Conservation (phyloP, 2,888 invertebrate species). For the Vesta saturnalis region DNA sequence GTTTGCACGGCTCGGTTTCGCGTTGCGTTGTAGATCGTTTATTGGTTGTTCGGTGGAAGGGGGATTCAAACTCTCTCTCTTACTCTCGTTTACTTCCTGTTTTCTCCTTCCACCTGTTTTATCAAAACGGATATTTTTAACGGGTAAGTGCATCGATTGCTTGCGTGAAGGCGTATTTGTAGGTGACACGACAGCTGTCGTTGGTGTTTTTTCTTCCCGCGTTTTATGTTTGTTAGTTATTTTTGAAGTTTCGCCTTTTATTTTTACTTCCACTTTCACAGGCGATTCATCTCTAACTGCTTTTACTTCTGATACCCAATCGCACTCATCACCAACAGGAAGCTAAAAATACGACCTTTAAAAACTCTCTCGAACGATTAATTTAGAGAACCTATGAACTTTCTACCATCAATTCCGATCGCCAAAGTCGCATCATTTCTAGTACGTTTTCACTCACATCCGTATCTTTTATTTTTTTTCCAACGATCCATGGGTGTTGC, state of each 20-base stretch:
- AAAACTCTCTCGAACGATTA: not conserved
- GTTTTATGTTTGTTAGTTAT: not conserved
- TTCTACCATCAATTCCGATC: constrained; percentile 56
- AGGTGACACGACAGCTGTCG: not conserved
- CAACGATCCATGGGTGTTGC: constrained; percentile 62
- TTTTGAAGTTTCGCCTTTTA: no score
- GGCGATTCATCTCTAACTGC: constrained; percentile 13
- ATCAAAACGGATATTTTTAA: constrained; percentile 23
- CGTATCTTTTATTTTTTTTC: constrained; percentile 41
- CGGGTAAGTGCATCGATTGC: constrained; percentile 32
- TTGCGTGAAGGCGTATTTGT: constrained; percentile 2
- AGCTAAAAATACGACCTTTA: constrained; percentile 18
- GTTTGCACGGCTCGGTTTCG: not conserved
- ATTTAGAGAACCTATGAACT: not conserved
- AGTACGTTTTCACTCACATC: constrained; percentile 58
- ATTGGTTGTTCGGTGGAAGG: not conserved
- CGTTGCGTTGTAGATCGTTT: not conserved
- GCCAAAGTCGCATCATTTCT: constrained; percentile 62
- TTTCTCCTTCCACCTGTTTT: constrained; percentile 1
- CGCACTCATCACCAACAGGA: constrained; percentile 36
- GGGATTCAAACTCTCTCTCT: not conserved
- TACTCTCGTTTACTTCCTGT: constrained; percentile 6
- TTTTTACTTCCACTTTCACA: not conserved
- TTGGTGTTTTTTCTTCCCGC: not conserved
- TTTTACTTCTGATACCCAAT: constrained; percentile 35